These are phyloP conservation scores for Lepidocolaptes lacrymiger DNA, from an alignment of 2,797 vertebrate species.

Conservation along the genomic window DNA sequence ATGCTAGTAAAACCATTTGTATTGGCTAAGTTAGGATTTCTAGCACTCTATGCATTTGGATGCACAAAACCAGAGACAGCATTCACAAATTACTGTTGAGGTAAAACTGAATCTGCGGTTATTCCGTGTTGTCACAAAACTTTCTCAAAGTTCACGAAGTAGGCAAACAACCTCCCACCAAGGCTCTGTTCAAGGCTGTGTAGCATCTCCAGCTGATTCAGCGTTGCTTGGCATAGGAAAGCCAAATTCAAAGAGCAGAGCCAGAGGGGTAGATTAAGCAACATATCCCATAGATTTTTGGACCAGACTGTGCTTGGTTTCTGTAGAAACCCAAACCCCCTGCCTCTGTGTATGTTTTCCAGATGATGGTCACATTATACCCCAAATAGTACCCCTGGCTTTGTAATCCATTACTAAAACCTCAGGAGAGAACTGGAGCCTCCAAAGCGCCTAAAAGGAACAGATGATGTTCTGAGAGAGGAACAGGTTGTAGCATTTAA, in stretches of 20 bases:
- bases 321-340: neutral
- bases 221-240: neutral
- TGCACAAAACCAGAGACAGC: neutral
- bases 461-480: neutral
- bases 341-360: neutral
- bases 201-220: neutral
- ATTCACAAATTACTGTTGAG: neutral
- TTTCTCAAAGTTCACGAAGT: neutral
- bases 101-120: neutral
- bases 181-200: neutral
- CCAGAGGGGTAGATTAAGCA: neutral
- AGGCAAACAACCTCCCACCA: neutral
- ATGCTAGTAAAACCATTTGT: neutral
- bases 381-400: neutral
- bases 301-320: neutral
- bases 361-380: neutral
- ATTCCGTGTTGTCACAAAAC: neutral
- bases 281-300: neutral
- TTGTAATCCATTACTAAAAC: neutral
- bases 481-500: neutral
- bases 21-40: neutral
- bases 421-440: neutral
- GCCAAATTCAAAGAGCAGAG: neutral
- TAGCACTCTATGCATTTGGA: neutral
- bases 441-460: neutral